Evolutionary conservation across 2,888 invertebrate species (phyloP).

Genomic region (Acrobasis repandana): DNA sequence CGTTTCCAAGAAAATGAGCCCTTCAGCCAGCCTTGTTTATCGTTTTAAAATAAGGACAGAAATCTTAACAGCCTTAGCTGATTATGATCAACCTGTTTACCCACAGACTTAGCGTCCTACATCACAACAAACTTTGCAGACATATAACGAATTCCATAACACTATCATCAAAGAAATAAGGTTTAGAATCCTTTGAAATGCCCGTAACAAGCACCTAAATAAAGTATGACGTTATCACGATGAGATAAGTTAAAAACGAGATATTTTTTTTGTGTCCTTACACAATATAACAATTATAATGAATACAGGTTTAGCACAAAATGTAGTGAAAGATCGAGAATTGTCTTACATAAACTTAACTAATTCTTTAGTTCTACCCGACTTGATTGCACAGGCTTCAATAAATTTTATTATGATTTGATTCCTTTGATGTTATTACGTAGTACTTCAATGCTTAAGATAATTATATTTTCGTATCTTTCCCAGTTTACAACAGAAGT

Average conservation of each 20-base stretch:
- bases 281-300: slow-evolving; percentile 18
- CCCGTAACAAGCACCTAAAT: slow-evolving; percentile 8
- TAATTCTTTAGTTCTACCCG: not conserved
- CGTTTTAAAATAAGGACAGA: slow-evolving; percentile 5
- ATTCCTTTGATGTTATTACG: not conserved
- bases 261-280: slow-evolving; percentile 23
- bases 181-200: not conserved
- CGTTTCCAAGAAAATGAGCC: not conserved
- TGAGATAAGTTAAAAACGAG: slow-evolving; percentile 25
- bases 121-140: slow-evolving; percentile 4
- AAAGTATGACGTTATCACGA: slow-evolving; percentile 27
- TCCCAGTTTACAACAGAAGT: not conserved
- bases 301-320: slow-evolving; percentile 5
- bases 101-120: slow-evolving; percentile 23
- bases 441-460: not conserved
- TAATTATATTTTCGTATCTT: not conserved
- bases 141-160: not conserved
- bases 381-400: not conserved
- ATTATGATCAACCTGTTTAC: slow-evolving; percentile 26
- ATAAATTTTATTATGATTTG: not conserved
- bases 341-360: not conserved
- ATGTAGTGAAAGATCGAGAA: slow-evolving; percentile 12
- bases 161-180: slow-evolving; percentile 1
- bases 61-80: slow-evolving; percentile 1
- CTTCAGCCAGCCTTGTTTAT: not conserved